These are phyloP conservation scores for Rousettus leschenaultii DNA, from an alignment of 2,113 vertebrate species.

Conservation along the genomic window DNA sequence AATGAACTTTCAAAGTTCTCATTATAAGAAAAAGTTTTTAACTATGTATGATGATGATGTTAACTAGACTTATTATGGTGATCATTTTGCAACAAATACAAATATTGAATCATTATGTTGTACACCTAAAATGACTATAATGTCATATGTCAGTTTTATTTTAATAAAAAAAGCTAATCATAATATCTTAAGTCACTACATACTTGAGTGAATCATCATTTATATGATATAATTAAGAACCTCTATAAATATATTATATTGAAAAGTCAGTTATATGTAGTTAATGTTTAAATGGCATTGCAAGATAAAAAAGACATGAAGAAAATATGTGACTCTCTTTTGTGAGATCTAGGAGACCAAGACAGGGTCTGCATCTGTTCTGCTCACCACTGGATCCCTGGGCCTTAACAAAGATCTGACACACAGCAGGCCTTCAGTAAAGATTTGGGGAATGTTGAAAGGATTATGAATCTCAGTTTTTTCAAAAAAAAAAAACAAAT, in stretches of 20 bases:
- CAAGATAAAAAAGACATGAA: background rate
- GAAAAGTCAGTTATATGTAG: background rate
- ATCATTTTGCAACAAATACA: background rate
- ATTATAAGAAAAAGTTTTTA: background rate
- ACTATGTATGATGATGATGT: background rate
- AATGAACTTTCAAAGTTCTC: background rate
- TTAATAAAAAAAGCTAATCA: background rate
- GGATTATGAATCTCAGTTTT: background rate
- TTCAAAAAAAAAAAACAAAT: background rate
- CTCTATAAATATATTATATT: background rate
- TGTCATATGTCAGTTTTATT: background rate
- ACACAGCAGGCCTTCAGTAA: background rate
- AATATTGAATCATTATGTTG: background rate
- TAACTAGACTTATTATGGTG: background rate
- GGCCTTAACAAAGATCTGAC: background rate
- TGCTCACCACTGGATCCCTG: background rate
- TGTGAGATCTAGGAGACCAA: background rate
- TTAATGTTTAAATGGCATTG: background rate
- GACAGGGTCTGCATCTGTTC: background rate
- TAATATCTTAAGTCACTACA: slow-evolving; percentile 15
- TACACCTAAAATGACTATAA: background rate
- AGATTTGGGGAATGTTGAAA: background rate
- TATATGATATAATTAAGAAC: slow-evolving; percentile 23
- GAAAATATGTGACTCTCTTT: background rate
- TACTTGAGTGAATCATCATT: background rate